Evolutionary conservation across 2,797 vertebrate species (phyloP), one percentile per base, ranked within the genome.

Genomic region (Sebastolobus alascanus): DNA sequence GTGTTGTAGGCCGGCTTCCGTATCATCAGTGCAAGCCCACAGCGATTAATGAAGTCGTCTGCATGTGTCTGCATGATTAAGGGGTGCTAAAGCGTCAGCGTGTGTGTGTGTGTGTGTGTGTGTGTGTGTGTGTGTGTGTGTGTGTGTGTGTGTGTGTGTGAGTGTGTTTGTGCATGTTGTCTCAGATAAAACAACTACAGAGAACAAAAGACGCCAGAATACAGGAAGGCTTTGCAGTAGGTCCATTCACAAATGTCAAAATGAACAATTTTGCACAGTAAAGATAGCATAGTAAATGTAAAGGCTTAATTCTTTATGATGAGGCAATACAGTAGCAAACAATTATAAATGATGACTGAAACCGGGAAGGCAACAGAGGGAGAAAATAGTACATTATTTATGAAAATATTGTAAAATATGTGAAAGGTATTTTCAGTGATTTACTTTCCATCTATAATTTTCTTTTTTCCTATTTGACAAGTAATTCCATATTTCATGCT

Each of bases 401-500:
- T 82, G 58, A 80, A 84, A 84, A 86, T 82, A 81, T 72, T 74
- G 78, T 63, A 74, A 88, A 82, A 84, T 89, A 82, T 60, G 55
- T 87, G 54, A 84, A 73, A 67, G 55, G 29, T 64, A n/a, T 61
- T 54, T 87, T 77, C 61, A 79, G 55, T 90, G 56, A 89, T 91
- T 93, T 91, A 85, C 68, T 93, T 91, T 89, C 89, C 80, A 90
- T 87, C 73, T 69, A 75, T 88, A 82, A 84, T 87, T 89, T 85
- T 84, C 66, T 77, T 56, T 91, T 91, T 38, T 5, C 35, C 74
- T 90, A 89, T 91, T 93, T 87, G 87, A 84, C 76, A 86, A 90
- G 88, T 93, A 92, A 92, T 94, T 93, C 83, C 82, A 91, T 89
- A 90, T 94, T 93, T 94, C 89, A 93, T 93, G 92, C 87, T 86